Conservation (phyloP, 2,113 vertebrate species). For the Cephalopholis sonnerati region DNA sequence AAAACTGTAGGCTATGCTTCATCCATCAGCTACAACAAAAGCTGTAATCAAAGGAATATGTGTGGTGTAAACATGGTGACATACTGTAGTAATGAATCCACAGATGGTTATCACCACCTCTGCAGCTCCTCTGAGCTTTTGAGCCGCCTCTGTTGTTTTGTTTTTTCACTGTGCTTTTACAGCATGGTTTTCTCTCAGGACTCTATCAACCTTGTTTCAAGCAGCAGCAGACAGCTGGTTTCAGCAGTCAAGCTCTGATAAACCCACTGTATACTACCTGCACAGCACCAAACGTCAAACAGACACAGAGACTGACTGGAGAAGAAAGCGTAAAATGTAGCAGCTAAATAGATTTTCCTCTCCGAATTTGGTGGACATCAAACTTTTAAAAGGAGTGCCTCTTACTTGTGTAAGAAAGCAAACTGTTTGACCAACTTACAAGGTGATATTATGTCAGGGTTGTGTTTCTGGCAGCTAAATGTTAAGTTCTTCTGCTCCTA, state of each 20-base stretch:
- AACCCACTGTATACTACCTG: not conserved
- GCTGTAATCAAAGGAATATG: too few relatives aligned
- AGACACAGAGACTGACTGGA: not conserved
- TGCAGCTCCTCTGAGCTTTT: too few relatives aligned
- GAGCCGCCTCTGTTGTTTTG: too few relatives aligned
- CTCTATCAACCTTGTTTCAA: not conserved
- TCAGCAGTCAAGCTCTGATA: not conserved
- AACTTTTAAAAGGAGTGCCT: not conserved
- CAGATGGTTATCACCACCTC: too few relatives aligned
- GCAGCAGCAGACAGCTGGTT: not conserved
- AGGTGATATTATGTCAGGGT: too few relatives aligned
- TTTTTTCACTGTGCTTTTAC: too few relatives aligned
- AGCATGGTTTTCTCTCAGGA: not conserved
- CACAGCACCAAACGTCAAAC: not conserved
- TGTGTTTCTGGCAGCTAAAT: not conserved
- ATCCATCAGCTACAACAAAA: too few relatives aligned
- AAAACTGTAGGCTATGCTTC: too few relatives aligned
- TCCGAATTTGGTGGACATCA: not conserved
- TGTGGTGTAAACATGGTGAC: too few relatives aligned
- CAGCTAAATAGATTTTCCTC: not conserved
- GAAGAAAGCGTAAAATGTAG: not conserved
- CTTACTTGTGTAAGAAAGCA: too few relatives aligned
- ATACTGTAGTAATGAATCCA: too few relatives aligned
- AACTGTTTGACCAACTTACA: not conserved
- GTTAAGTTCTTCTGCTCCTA: not conserved